These are phyloP conservation scores for Oscheius sp. DNA, from an alignment of 2,888 invertebrate species.

Conservation along the genomic window DNA sequence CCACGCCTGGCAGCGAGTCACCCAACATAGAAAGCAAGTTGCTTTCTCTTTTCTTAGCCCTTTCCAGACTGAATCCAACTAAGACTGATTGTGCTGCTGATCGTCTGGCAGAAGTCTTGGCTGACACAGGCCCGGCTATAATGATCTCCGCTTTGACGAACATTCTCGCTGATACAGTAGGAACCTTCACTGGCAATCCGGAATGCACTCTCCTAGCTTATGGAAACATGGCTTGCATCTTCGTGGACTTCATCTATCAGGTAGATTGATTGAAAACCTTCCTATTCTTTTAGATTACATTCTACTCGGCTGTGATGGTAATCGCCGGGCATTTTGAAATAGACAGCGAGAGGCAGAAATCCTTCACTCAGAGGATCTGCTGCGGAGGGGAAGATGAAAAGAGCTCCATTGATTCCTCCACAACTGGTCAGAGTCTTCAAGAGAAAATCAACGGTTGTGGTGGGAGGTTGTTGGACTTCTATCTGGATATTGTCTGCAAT, in stretches of 20 bases:
- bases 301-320: constrained; percentile 65
- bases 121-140: constrained; percentile 66
- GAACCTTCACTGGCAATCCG: constrained; percentile 63
- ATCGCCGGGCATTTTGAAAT: constrained; percentile 63
- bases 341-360: constrained; percentile 41
- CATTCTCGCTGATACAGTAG: constrained; percentile 65
- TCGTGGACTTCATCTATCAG: constrained; percentile 62
- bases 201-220: constrained; percentile 65
- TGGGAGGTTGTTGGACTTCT: constrained; percentile 36
- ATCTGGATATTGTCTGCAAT: constrained; percentile 56
- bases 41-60: background rate
- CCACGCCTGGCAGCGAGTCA: constrained; percentile 65
- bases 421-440: constrained; percentile 10
- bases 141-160: constrained; percentile 66
- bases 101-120: constrained; percentile 56
- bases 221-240: constrained; percentile 62
- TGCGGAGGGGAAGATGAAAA: constrained; percentile 45
- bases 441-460: constrained; percentile 21
- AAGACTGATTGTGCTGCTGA: constrained; percentile 51
- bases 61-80: constrained; percentile 35
- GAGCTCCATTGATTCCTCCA: constrained; percentile 11
- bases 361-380: constrained; percentile 43
- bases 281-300: constrained; percentile 54
- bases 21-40: constrained; percentile 37
- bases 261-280: constrained; percentile 19